Evolutionary conservation across 2,797 vertebrate genomes (phyloP), one percentile per base, ranked within the genome.

Genomic region (Cheirogaleus major): DNA sequence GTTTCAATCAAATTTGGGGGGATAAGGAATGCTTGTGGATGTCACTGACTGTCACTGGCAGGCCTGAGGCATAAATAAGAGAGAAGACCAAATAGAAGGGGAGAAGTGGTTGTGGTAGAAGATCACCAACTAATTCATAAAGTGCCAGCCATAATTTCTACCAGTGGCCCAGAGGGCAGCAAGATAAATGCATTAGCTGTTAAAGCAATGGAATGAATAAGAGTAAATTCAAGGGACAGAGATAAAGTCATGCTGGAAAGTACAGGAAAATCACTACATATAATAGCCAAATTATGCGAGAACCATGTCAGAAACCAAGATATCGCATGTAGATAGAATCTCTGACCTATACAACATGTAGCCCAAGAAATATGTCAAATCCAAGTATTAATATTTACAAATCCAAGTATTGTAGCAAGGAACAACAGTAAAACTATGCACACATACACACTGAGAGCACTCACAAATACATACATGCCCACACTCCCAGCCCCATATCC

Each of bases 121-220:
- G 41, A 95, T 92, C 45, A 30, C 25, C 50, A 89, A 82, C 84
- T 78, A 70, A 90, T 81, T 95, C 57, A 82, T 93, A 82, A 95
- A 25, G 20, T 88, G 12, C 30, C 17, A 88, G 25, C 2, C 30
- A n/a, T 92, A 41, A 76, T 95, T 97, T 73, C 20, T 45, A 81
- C 73, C 67, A 69, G 18, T 70, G 27, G 30, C 43, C 48, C 43
- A 59, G 72, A 93, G 41, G 30, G 13, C 61, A 96, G 43, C 23
- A 45, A 95, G 43, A 65, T 92, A 85, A 95, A 79, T 75, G 15
- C 4, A 30, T 90, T 95, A 69, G 50, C 45, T 95, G 15, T 92
- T 90, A 73, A 87, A 72, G 32, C 32, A 70, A 78, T 91, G 84
- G 55, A 79, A 87, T 93, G 25, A 78, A 41, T 75, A 45, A 76